Percentiles rank a stretch among this genome's conserved stretches.
These are phyloP conservation scores for Hydrolagus affinis DNA, from an alignment of 2,113 vertebrate species.

Conservation along the genomic window DNA sequence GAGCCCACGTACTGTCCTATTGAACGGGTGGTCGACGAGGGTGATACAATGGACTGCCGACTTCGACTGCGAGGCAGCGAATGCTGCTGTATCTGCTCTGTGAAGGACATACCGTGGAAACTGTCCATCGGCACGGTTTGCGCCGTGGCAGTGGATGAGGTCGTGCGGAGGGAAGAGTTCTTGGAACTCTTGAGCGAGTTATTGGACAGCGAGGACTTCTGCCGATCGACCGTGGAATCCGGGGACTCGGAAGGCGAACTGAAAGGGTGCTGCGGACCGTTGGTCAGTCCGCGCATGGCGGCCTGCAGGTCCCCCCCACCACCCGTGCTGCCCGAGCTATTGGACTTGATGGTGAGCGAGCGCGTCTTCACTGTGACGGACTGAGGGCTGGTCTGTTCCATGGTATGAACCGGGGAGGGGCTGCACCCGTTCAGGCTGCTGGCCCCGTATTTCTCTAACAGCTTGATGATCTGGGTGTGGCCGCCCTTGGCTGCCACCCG, in stretches of 20 bases:
- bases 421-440: conserved; percentile 78
- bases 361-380: conserved; percentile 75
- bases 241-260: conserved; percentile 93
- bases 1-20: conserved; percentile 73
- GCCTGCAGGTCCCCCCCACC: conserved; percentile 73
- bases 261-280: conserved; percentile 83
- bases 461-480: conserved; percentile 81
- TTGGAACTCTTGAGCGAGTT: conserved; percentile 94
- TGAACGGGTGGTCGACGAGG: conserved; percentile 83
- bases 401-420: conserved; percentile 87
- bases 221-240: conserved; percentile 86
- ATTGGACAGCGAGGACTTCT: conserved; percentile 90
- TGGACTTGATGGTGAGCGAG: conserved; percentile 85
- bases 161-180: conserved; percentile 89
- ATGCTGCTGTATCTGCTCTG: conserved; percentile 92
- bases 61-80: conserved; percentile 88
- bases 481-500: conserved; percentile 94
- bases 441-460: conserved; percentile 89
- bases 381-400: conserved; percentile 79
- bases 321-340: conserved; percentile 81
- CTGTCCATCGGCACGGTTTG: conserved; percentile 94
- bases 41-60: conserved; percentile 88
- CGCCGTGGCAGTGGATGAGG: conserved; percentile 86
- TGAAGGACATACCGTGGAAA: conserved; percentile 82
- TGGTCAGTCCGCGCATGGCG: conserved; percentile 67